Evolutionary conservation across 1,140 invertebrate species (phyloP).

Genomic region (Coptotermes formosanus): DNA sequence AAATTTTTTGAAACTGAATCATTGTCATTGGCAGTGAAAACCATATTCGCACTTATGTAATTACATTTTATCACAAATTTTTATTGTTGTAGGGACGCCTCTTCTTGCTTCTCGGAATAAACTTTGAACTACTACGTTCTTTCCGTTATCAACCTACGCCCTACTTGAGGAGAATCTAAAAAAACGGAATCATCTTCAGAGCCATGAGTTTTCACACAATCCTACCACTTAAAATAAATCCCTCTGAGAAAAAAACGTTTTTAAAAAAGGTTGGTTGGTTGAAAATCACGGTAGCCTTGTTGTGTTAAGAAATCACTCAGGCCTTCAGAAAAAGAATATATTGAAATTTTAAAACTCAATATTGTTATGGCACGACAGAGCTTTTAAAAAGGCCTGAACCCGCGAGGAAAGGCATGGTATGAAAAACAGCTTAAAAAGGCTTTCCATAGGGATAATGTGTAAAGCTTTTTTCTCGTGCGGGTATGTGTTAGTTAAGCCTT

Average conservation of each 20-base stretch:
- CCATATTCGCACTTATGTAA: too few relatives aligned
- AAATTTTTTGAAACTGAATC: neutral
- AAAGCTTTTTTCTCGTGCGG: slow-evolving; percentile 4
- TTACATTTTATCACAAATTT: too few relatives aligned
- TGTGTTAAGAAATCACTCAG: slow-evolving; percentile 7
- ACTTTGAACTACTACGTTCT: neutral
- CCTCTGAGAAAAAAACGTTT: neutral
- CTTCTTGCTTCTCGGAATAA: neutral
- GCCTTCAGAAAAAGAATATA: neutral
- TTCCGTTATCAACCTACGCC: too few relatives aligned
- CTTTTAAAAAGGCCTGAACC: neutral
- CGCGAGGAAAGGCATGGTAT: neutral
- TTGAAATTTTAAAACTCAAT: slow-evolving; percentile 18
- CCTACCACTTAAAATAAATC: neutral
- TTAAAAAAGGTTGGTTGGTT: neutral
- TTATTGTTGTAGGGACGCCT: neutral
- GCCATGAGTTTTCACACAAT: neutral
- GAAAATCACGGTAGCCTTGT: neutral
- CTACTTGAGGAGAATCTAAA: neutral
- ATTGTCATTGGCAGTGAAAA: too few relatives aligned
- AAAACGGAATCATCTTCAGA: neutral
- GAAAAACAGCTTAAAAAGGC: neutral
- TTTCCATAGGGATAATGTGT: neutral
- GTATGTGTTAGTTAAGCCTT: neutral
- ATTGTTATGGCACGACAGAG: neutral